Percentiles rank a stretch among this genome's conserved stretches.
Evolutionary conservation across 1,140 invertebrate genomes (phyloP).

Genomic region (Lycorma delicatula): DNA sequence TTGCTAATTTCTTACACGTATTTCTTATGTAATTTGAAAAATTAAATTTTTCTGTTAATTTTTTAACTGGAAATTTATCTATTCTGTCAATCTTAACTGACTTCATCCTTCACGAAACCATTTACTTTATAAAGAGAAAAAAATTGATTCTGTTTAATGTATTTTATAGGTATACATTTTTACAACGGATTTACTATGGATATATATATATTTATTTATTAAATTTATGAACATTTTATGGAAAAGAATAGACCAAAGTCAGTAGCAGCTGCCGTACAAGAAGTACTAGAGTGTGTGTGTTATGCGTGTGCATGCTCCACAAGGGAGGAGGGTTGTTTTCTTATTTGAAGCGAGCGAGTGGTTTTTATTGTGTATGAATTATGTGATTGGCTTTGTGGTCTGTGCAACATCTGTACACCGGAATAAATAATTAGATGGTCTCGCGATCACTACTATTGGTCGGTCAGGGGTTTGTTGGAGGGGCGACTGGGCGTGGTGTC

Average conservation of each 20-base stretch:
- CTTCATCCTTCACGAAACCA: too few relatives aligned
- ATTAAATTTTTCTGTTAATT: not conserved
- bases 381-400: not conserved
- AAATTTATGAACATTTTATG: constrained; percentile 3
- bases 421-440: constrained; percentile 2
- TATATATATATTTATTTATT: not conserved
- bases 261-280: not conserved
- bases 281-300: not conserved
- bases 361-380: constrained; percentile 2
- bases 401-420: constrained; percentile 1
- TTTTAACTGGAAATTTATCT: not conserved
- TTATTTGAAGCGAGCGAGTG: not conserved
- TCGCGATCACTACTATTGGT: not conserved
- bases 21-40: too few relatives aligned
- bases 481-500: constrained; percentile 1
- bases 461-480: not conserved
- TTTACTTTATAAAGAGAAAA: too few relatives aligned
- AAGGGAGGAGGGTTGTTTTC: not conserved
- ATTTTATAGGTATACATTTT: not conserved
- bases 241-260: not conserved
- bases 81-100: not conserved
- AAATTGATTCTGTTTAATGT: not conserved
- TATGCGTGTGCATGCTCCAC: not conserved
- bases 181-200: not conserved
- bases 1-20: too few relatives aligned